A percentile compares a stretch with the other conserved stretches of the same genome.
These are phyloP conservation scores for Gallinago stenura DNA, from an alignment of 2,797 vertebrate species.

Conservation along the genomic window DNA sequence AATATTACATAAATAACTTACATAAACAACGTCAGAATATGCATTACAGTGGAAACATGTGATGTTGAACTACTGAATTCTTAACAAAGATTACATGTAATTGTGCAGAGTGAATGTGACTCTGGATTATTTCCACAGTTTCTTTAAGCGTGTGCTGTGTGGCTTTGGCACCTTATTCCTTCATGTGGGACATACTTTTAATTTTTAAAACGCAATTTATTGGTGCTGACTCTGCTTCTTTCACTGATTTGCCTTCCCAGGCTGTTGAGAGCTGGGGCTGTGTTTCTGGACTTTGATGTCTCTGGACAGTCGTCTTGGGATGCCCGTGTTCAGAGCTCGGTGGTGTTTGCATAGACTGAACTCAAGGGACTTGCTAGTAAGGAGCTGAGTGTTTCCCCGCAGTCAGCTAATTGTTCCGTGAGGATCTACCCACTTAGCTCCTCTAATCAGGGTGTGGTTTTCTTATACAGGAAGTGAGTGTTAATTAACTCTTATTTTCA, in stretches of 20 bases:
- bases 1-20: neutral
- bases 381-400: neutral
- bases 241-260: neutral
- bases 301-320: rapidly evolving
- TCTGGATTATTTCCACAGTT: neutral
- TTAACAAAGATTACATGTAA: rapidly evolving
- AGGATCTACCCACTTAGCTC: conserved; percentile 22
- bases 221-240: neutral
- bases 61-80: neutral
- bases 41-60: neutral
- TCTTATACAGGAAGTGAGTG: neutral
- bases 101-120: neutral
- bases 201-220: neutral
- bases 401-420: conserved; percentile 41
- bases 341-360: neutral
- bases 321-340: neutral
- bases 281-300: rapidly evolving
- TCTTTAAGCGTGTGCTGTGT: neutral
- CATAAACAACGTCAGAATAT: neutral
- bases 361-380: neutral
- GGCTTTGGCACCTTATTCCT: neutral
- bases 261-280: neutral
- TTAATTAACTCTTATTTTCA: conserved; percentile 60
- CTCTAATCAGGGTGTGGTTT: conserved; percentile 43
- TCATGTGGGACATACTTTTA: neutral